Evolutionary conservation across 2,113 vertebrate species (phyloP), one percentile per base, ranked within the genome.

Genomic region (Trichomycterus rosablanca): DNA sequence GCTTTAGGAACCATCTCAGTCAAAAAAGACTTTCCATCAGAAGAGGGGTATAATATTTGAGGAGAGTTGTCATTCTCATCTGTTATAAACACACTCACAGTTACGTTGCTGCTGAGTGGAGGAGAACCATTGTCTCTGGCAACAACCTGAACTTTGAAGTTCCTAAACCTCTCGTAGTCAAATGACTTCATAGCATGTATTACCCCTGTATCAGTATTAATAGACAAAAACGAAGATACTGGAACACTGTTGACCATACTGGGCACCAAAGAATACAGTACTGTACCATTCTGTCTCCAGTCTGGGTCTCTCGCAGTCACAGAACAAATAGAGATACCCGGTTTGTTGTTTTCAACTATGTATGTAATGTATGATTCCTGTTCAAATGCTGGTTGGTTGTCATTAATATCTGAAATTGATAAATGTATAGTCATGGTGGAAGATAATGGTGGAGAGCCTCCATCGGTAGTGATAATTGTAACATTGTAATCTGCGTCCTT

Each of bases 61-160:
- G 83, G 84, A 53, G 79, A 70, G 61, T 88, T 87, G 74, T 88
- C 86, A 18, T 87, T 89, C 40, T 75, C 76, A 68, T 88, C 84
- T 5, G 72, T 67, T 59, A 89, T 71, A 3, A 83, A 80, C 6
- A 89, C 62, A 62, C 16, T 80, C 48, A 90, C 63, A 0, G 76
- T 86, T 48, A 78, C 78, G 1, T 83, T 86, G 64, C 76, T 85
- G 71, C 79, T 84, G 14, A 89, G 82, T 0, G 81, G 78, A 7
- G 86, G 86, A 61, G 81, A 79, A n/a, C 88, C 87, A 1, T 79
- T 79, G 60, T 89, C 84, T 42, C 63, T 67, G 30, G 82, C 83
- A 30, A 72, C 76, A 19, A 89, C 76, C 7, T 72, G 67, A n/a
- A 88, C 57, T 22, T 78, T 75, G 26, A 90, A 77, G 35, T 66